A percentile compares a stretch with the other conserved stretches of the same genome.
Evolutionary conservation across 2,797 vertebrate genomes (phyloP).

Genomic region (Syngnathus rostellatus): DNA sequence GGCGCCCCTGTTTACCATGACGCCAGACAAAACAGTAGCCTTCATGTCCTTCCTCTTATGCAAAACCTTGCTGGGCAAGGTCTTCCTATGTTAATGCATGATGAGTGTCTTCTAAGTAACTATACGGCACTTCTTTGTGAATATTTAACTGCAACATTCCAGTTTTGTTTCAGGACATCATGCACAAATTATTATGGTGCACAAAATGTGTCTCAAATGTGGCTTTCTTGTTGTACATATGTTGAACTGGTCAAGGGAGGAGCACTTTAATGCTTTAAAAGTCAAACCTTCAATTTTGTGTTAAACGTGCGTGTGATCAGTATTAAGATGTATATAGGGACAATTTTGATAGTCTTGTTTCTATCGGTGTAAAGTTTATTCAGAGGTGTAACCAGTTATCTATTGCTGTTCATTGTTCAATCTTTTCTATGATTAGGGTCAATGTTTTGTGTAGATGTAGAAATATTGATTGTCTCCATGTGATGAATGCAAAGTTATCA

Average conservation of each 20-base stretch:
- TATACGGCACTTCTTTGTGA: constrained; percentile 46
- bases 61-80: constrained; percentile 72
- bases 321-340: constrained; percentile 64
- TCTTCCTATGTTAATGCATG: constrained; percentile 41
- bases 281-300: constrained; percentile 30
- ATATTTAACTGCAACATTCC: constrained; percentile 54
- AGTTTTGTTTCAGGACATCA: constrained; percentile 30
- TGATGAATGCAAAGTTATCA: constrained; percentile 3
- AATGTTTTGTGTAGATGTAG: constrained; percentile 54
- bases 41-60: constrained; percentile 28
- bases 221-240: constrained; percentile 15
- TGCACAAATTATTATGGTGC: constrained; percentile 12
- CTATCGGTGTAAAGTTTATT: constrained; percentile 47
- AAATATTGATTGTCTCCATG: constrained; percentile 35
- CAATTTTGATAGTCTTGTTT: constrained; percentile 55
- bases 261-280: constrained; percentile 71
- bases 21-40: constrained; percentile 19
- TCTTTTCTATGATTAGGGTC: constrained; percentile 41
- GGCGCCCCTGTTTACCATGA: constrained; percentile 24
- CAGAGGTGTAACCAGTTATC: constrained; percentile 37
- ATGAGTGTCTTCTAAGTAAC: constrained; percentile 29
- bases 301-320: constrained; percentile 66
- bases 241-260: constrained; percentile 36
- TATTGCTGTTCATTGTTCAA: constrained; percentile 42
- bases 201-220: not conserved